These are phyloP conservation scores for Prochilodus magdalenae DNA, from an alignment of 2,113 vertebrate species.

Conservation along the genomic window DNA sequence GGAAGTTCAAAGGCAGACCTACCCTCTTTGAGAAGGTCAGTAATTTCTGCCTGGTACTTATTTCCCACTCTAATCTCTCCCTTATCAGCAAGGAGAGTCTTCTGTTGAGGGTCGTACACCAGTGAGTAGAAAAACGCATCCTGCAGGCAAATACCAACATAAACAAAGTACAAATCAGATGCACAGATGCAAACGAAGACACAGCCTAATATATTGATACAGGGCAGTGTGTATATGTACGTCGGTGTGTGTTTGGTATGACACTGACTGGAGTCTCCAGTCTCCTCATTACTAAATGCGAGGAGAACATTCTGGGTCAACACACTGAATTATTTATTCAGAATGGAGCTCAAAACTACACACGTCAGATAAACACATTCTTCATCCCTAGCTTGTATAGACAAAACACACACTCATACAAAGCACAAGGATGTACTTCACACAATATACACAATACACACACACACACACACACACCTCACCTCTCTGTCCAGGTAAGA, in stretches of 20 bases:
- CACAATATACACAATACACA: background rate
- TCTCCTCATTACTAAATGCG: conserved; percentile 77
- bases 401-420: conserved; percentile 21
- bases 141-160: conserved; percentile 73
- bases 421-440: background rate
- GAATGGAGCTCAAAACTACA: conserved; percentile 60
- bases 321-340: conserved; percentile 78
- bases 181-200: conserved; percentile 19
- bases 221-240: conserved; percentile 40
- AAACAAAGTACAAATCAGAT: conserved; percentile 15
- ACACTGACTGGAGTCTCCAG: conserved; percentile 64
- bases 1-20: conserved; percentile 25
- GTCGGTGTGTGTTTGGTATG: conserved; percentile 35
- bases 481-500: conserved; percentile 98
- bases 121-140: conserved; percentile 99
- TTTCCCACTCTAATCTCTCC: conserved; percentile 97
- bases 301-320: conserved; percentile 79
- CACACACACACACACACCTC: conserved; percentile 50
- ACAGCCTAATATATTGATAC: conserved; percentile 36
- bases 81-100: conserved; percentile 96
- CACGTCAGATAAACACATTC: conserved; percentile 24
- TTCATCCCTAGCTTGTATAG: conserved; percentile 48
- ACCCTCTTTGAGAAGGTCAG: conserved; percentile 93
- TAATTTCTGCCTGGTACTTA: conserved; percentile 97
- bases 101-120: conserved; percentile 98